Conservation (phyloP, 2,113 vertebrate species). For the Corythornis vintsioides region DNA sequence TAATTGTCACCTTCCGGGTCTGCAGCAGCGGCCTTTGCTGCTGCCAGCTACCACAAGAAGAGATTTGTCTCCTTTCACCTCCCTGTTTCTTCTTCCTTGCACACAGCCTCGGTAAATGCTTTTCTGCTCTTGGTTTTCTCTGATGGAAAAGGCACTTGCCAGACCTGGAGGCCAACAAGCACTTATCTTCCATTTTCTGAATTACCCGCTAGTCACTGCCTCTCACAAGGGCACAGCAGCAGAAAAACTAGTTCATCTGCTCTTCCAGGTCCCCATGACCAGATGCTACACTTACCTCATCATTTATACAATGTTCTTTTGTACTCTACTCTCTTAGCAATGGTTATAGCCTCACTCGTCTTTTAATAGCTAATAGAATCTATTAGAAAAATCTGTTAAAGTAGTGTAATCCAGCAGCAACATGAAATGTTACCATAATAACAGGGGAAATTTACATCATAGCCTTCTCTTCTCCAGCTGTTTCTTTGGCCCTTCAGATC, state of each 20-base stretch:
- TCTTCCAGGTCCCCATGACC: background rate
- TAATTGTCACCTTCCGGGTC: background rate
- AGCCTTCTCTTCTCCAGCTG: background rate
- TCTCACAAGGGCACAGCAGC: background rate
- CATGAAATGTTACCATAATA: background rate
- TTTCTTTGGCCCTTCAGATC: background rate
- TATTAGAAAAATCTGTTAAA: background rate
- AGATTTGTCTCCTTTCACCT: background rate
- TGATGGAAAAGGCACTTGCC: background rate
- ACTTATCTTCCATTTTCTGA: conserved; percentile 3
- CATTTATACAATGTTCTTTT: background rate
- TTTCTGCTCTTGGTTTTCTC: background rate
- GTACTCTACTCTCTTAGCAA: background rate
- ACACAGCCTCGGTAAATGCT: background rate
- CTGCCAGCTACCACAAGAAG: background rate
- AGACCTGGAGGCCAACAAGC: background rate
- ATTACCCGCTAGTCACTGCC: background rate
- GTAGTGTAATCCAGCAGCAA: background rate
- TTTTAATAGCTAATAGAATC: background rate
- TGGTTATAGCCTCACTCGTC: background rate
- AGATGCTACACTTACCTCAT: background rate
- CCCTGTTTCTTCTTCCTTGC: background rate
- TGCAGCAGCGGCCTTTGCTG: background rate
- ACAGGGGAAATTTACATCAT: background rate
- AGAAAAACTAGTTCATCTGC: background rate